These are phyloP conservation scores for Colletes gigas DNA, from an alignment of 1,140 invertebrate genomes.

Conservation along the genomic window DNA sequence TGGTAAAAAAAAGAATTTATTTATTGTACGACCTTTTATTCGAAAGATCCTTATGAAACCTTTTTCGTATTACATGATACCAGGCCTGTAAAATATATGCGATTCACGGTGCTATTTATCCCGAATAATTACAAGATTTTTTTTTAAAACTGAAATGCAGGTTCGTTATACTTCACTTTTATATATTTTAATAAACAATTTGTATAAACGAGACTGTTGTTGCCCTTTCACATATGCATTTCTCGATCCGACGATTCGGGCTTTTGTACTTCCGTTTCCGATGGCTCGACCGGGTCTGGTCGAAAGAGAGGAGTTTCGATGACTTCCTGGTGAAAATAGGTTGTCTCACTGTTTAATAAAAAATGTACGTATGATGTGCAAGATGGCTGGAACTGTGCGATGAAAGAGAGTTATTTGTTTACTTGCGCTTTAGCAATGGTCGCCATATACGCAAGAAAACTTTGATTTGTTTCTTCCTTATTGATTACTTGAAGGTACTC, in stretches of 20 bases:
- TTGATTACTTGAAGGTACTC: slow-evolving; percentile 88
- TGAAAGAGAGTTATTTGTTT: slow-evolving; percentile 11
- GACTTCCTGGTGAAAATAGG: slow-evolving; percentile 31
- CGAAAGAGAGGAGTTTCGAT: background rate
- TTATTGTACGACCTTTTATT: background rate
- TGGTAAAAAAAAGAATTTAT: background rate
- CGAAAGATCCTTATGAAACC: background rate
- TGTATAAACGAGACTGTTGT: slow-evolving; percentile 1
- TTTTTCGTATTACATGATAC: background rate
- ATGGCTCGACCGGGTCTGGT: background rate
- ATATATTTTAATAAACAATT: slow-evolving; percentile 37
- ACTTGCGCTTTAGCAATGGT: slow-evolving; percentile 51
- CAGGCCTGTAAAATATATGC: background rate
- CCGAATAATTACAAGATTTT: background rate
- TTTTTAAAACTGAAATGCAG: background rate
- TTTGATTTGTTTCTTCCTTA: slow-evolving; percentile 88
- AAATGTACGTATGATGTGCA: slow-evolving; percentile 28
- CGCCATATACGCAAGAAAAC: slow-evolving; percentile 69
- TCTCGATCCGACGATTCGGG: slow-evolving; percentile 11
- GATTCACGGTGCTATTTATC: too few relatives aligned
- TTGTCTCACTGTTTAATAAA: slow-evolving; percentile 13
- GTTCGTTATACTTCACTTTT: slow-evolving; percentile 16
- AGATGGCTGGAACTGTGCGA: background rate
- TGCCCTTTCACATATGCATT: slow-evolving; percentile 12
- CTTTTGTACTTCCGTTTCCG: background rate